Base-by-base conservation (phyloP, 2,888 invertebrate species). In the Sphaerophoria rueppellii region DNA sequence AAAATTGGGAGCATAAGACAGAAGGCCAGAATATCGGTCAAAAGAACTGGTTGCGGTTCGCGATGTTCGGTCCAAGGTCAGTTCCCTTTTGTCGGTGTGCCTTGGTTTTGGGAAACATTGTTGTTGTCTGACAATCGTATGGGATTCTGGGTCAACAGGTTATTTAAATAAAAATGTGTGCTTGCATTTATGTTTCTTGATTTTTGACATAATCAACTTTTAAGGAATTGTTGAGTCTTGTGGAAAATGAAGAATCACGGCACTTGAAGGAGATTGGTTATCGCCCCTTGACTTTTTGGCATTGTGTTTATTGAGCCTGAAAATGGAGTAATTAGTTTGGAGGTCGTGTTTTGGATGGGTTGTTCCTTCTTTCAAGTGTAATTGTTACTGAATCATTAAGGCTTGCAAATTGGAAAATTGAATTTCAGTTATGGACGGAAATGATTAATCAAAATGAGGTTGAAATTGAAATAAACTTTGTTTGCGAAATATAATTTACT, bases 131-230 rank as follows among this genome's bases (percentile, higher is more conserved):
- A 52, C 80, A 57, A 71, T 50, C 61, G 46, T 50, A 54, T 24
- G 67, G 73, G 80, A 80, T 80, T 80, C 80, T 83, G 72, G 80
- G 82, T 78, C 82, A 79, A 34, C 82, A 65, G 57, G 79, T 73
- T 82, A 60, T 34, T 74, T 58, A 34, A 14, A 50, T 24, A 24
- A 24, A 24, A 24, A 24, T 24, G 24, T 24, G 2, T 24, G 24
- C 24, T 24, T 24, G 24, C 24, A 24, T 2, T 24, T 9, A 16
- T 60, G 60, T 46, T 37, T 46, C 4, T 63, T 48, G 50, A 14
- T 34, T 48, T 46, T 2, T 50, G 37, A 6, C 14, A 40, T 35
- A 16, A 52, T 61, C 32, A 50, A 37, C 11, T 58, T 24, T 14
- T 55, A 37, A 40, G 43, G 40, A 46, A 35, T 60, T 54, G 73